These are phyloP conservation scores for Penelope pileata DNA, from an alignment of 2,113 vertebrate species.

Conservation along the genomic window DNA sequence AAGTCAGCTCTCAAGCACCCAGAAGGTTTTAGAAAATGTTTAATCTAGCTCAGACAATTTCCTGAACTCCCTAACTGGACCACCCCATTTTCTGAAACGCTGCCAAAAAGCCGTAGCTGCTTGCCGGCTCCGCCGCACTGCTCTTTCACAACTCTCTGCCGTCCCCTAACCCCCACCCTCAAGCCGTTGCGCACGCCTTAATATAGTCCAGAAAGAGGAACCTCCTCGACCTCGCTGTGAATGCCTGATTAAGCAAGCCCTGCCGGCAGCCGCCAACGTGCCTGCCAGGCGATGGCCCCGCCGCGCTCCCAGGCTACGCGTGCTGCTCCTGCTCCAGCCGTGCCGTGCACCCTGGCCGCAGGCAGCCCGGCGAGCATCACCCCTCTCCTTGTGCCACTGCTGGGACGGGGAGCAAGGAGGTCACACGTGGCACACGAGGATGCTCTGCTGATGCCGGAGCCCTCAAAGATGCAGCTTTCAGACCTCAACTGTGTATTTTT, in stretches of 20 bases:
- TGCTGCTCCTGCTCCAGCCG: neutral
- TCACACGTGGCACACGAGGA: accelerated
- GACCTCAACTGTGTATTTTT: neutral
- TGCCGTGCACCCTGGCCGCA: neutral
- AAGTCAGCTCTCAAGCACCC: constrained; percentile 72
- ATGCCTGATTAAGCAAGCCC: neutral
- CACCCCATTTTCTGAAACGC: constrained; percentile 73
- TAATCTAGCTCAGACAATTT: constrained; percentile 83
- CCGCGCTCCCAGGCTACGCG: accelerated
- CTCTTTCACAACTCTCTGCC: constrained; percentile 62
- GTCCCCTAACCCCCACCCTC: constrained; percentile 17
- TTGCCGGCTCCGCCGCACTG: neutral
- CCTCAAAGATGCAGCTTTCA: neutral
- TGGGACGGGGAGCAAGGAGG: neutral
- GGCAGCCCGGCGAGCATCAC: neutral
- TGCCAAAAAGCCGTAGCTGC: constrained; percentile 67
- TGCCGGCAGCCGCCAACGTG: neutral
- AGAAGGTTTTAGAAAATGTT: constrained; percentile 79
- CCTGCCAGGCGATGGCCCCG: neutral
- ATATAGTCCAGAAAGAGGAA: constrained; percentile 52
- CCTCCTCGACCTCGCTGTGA: neutral
- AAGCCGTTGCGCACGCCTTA: neutral
- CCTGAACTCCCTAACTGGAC: constrained; percentile 78
- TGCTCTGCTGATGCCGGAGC: neutral
- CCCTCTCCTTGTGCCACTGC: neutral